Evolutionary conservation across 2,888 invertebrate species (phyloP), one percentile per base, ranked within the genome.

Genomic region (Platycheirus albimanus): DNA sequence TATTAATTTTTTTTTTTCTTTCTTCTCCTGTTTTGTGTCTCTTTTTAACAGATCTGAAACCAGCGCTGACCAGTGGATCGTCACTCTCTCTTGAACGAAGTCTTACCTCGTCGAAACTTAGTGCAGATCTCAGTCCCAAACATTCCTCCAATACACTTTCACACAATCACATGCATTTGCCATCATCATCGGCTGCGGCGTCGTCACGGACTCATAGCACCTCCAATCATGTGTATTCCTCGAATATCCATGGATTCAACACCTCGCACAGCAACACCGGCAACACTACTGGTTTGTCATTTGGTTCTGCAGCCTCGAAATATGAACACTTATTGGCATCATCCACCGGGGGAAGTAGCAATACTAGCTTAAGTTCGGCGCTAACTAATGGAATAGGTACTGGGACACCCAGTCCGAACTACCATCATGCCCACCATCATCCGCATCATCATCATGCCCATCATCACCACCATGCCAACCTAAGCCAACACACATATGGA

Each of bases 331-430:
- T 88, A 28, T 81, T 87, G n/a, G 85, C 87, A 11, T 75, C 86
- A 1, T 78, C 85, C 30, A 74, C 85, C 61, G 77, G 79, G 30
- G 85, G 84, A 67, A 86, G 80, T 79, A 85, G 81, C 61, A 86
- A 85, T 52, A 80, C 85, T 2, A 85, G 75, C 45, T 74, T 84
- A 13, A 81, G 81, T 38, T 76, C 81, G 6, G 81, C 76, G 24
- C 58, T 76, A 17, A 72, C 80, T 30, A 81, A 79, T 56, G 86
- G 87, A 20, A 85, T 87, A 20, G 74, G 86, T 49, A 87, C 88
- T 7, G 87, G 89, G 20, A 87, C 89, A 30, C 88, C 90, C 30
- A 88, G 90, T 80, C 88, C 90, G 1, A 88, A 89, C 71, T 90
- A 90, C 79, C 90, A 90, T 71, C 86, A 88, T 84, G 86, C 87